Conservation (phyloP, 2,888 invertebrate species). For the Lathronympha strigana region DNA sequence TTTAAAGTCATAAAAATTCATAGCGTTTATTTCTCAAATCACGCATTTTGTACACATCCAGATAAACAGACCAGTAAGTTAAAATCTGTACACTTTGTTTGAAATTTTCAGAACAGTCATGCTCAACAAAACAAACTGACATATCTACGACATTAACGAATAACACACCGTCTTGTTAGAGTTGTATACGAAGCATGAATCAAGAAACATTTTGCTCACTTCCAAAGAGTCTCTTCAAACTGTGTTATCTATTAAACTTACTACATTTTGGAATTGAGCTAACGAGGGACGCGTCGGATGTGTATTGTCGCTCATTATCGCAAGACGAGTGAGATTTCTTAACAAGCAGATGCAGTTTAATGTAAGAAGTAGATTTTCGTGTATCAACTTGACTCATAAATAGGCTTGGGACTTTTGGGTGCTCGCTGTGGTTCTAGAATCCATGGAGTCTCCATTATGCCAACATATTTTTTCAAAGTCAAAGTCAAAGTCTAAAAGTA, state of each 20-base stretch:
- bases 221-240: neutral
- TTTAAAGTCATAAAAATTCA: too few species aligned
- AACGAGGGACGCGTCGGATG: neutral
- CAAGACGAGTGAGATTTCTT: neutral
- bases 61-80: neutral
- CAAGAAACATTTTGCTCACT: neutral
- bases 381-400: too few species aligned
- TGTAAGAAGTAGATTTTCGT: neutral
- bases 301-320: constrained; percentile 9
- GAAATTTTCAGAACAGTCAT: neutral
- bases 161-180: neutral
- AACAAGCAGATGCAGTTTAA: constrained; percentile 6
- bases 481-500: too few species aligned
- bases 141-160: constrained; percentile 6
- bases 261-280: neutral
- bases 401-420: too few species aligned
- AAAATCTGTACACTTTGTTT: neutral
- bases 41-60: too few species aligned
- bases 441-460: too few species aligned
- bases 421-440: too few species aligned
- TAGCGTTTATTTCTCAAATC: too few species aligned
- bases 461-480: too few species aligned
- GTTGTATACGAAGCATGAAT: constrained; percentile 1
- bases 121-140: neutral
- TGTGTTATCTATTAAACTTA: neutral